Percentiles rank a stretch among this genome's conserved stretches.
phyloP scores from a whole-genome alignment of 1,140 invertebrate species.

The Chironomus striatipennis region DNA sequence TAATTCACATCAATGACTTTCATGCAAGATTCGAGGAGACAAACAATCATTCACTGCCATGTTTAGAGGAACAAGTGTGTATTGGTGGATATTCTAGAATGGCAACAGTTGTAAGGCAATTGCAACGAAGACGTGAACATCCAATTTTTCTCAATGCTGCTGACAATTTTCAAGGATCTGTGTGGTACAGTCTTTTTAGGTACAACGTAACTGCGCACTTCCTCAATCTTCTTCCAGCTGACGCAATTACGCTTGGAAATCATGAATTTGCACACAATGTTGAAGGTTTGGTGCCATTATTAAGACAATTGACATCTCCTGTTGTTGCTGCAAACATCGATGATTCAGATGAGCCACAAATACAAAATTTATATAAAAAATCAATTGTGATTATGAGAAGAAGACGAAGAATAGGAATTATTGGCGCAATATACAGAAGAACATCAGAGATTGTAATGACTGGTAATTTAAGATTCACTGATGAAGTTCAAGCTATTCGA shows the following conservation, averaged over 20 bases:
- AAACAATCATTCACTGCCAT: slow-evolving; percentile 50
- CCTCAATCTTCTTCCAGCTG: slow-evolving; percentile 65
- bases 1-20: background rate
- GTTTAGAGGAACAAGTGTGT: slow-evolving; percentile 43
- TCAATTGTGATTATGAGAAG: slow-evolving; percentile 49
- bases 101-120: slow-evolving; percentile 46
- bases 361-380: slow-evolving; percentile 52
- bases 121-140: slow-evolving; percentile 49
- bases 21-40: slow-evolving; percentile 58
- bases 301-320: slow-evolving; percentile 50
- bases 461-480: slow-evolving; percentile 52
- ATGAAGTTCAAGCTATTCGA: slow-evolving; percentile 57
- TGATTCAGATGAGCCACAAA: slow-evolving; percentile 54
- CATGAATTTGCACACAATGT: slow-evolving; percentile 82
- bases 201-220: slow-evolving; percentile 67
- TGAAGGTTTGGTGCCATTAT: slow-evolving; percentile 62
- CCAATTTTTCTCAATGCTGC: slow-evolving; percentile 71
- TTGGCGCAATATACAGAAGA: slow-evolving; percentile 56
- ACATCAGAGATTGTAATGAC: slow-evolving; percentile 48
- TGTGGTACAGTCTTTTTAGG: slow-evolving; percentile 70
- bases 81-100: slow-evolving; percentile 69
- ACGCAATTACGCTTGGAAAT: slow-evolving; percentile 73
- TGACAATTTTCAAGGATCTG: slow-evolving; percentile 77
- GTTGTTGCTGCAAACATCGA: slow-evolving; percentile 72
- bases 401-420: slow-evolving; percentile 64